phyloP scores from a whole-genome alignment of 2,888 invertebrate genomes.

The Caenorhabditis macrosperma region DNA sequence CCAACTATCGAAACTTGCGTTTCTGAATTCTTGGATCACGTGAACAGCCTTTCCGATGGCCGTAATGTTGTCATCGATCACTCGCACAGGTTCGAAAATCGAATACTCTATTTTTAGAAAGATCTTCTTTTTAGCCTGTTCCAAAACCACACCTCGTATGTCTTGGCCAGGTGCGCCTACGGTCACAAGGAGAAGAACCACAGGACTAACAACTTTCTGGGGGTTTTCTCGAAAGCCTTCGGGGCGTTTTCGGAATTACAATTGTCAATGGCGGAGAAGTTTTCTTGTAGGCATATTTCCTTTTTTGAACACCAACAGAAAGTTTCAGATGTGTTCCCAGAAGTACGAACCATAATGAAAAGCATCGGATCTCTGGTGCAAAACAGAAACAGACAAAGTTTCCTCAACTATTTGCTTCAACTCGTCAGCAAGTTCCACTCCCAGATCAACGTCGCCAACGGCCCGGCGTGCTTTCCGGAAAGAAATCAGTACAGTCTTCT shows the following conservation, averaged over 20 bases:
- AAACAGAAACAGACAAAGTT: conserved; percentile 23
- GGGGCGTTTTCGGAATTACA: conserved; percentile 49
- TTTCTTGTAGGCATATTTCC: conserved; percentile 49
- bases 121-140: conserved; percentile 62
- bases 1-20: conserved; percentile 58
- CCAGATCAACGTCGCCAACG: not conserved
- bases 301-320: no score
- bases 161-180: conserved; percentile 68
- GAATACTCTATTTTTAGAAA: not conserved
- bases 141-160: conserved; percentile 70
- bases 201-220: conserved; percentile 46
- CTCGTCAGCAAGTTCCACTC: conserved; percentile 32
- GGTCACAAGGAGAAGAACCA: conserved; percentile 60
- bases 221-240: conserved; percentile 47
- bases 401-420: conserved; percentile 39
- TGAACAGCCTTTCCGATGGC: conserved; percentile 29
- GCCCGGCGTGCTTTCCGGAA: not conserved
- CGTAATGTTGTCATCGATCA: conserved; percentile 32
- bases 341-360: conserved; percentile 23
- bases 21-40: conserved; percentile 54
- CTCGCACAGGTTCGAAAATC: conserved; percentile 46
- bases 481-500: conserved; percentile 36
- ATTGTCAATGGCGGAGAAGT: conserved; percentile 17
- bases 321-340: conserved; percentile 53
- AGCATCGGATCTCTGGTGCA: conserved; percentile 3